Evolutionary conservation across 2,797 vertebrate genomes (phyloP).

Genomic region (Artibeus jamaicensis): DNA sequence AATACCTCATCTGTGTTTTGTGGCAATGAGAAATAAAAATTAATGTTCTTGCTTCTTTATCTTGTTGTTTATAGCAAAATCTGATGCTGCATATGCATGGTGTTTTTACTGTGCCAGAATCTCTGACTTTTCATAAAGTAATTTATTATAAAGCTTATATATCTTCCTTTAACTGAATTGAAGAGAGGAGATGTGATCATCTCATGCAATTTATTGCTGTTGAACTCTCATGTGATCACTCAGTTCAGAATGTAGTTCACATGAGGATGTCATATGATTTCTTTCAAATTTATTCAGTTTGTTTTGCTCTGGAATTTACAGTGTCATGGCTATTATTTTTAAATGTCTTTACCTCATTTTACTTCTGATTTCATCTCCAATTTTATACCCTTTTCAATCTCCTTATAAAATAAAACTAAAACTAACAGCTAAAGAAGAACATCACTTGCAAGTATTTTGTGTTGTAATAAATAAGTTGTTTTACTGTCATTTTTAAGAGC

Average conservation of each 20-base stretch:
- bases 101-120: neutral
- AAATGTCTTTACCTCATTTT: constrained; percentile 48
- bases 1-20: constrained; percentile 16
- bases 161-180: constrained; percentile 23
- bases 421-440: neutral
- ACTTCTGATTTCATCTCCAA: constrained; percentile 8
- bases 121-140: neutral
- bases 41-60: constrained; percentile 6
- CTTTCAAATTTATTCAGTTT: constrained; percentile 70
- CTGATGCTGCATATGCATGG: neutral
- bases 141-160: neutral
- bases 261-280: constrained; percentile 65
- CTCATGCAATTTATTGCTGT: constrained; percentile 33
- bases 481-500: neutral
- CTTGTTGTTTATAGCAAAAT: neutral
- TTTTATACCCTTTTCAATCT: constrained; percentile 40
- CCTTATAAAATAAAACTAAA: constrained; percentile 42
- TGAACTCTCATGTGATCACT: constrained; percentile 53
- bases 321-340: constrained; percentile 31
- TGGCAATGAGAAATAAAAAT: constrained; percentile 56
- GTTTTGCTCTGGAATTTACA: constrained; percentile 59
- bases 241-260: constrained; percentile 61
- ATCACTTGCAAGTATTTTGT: neutral
- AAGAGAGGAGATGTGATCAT: neutral
- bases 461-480: neutral